Base-by-base conservation (phyloP, 2,113 vertebrate genomes). In the Misgurnus mizolepis region DNA sequence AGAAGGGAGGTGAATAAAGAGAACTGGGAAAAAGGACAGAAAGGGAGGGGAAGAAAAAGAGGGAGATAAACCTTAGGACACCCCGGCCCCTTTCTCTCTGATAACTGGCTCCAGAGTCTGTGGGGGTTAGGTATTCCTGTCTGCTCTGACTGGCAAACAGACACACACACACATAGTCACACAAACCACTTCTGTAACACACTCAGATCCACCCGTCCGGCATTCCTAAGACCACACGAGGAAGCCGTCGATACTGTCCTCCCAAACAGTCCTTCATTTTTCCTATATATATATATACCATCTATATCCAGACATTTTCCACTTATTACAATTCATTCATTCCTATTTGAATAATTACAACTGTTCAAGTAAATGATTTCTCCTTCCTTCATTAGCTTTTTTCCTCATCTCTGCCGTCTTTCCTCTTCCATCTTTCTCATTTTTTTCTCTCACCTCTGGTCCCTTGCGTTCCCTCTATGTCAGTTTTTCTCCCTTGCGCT, bases 81-180 rank as follows among this genome's bases (percentile, higher is more conserved):
- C 83, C 83, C 84, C 85, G 78, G 83, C 82, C 86, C 87, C 76
- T 60, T 84, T 87, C 81, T 87, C 80, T 85, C 87, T 92, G 91
- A 92, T 93, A 93, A 93, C 90, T 89, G 91, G 90, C 90, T 92
- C 89, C 91, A 81, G 79, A 89, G 75, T 90, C 84, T 91, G 91
- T 90, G 90, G 93, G 90, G 92, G 92, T 93, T 90, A 92, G 86
- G 89, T 89, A 89, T 92, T 93, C 83, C 88, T 92, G 88, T 92
- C 92, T 91, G 91, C 60, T 76, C 83, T 85, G 40, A 70, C 60
- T 4, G 84, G 89, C 89, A 90, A 86, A 81, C 87, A 89, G 85
- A 80, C 90, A 89, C 88, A 88, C 83, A 88, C 71, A 86, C 86
- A 88, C 87, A 85, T 90, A 86, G 87, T 88, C 82, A 87, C 84